Evolutionary conservation across 1,140 invertebrate species (phyloP), one percentile per base, ranked within the genome.

Genomic region (Drosophila ogumai): DNA sequence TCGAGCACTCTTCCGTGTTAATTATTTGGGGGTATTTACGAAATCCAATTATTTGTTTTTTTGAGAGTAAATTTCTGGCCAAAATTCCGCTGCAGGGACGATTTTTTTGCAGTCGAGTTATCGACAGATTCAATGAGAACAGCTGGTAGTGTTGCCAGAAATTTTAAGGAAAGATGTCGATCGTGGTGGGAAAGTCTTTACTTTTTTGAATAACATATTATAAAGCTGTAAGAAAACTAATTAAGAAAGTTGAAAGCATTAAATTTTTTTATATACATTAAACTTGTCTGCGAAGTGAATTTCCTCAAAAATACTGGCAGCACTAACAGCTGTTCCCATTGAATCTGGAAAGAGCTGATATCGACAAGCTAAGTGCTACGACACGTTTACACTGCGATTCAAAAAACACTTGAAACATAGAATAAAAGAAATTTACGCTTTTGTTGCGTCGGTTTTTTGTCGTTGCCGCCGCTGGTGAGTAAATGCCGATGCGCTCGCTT

Each of bases 401-500:
- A 31, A 25, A 32, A 25, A 31, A 17, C 19, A 50, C 25, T 66
- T 47, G 10, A 31, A 68, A 36, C 43, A 31, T n/a, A 22, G 15
- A 31, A 34, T 34, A 13, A n/a, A 9, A 5, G 13, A 54, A 59
- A 65, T 76, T 80, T 79, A 84, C 68, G 73, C 65, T 87, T 79
- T 76, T 75, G 81, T 19, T 90, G 67, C 60, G 32, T 22, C 19
- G 55, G 56, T 52, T 67, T 73, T 44, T 87, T 90, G 43, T 91
- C 90, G 65, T 80, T 75, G 54, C 91, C 91, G 22, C 84, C 79
- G 61, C 90, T 92, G 10, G 85, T 92, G 47, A 92, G 75, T 68
- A 92, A 75, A 75, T 92, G 91, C 52, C 91, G 91, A 67, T 92
- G 85, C 12, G 91, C 91, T 7, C 91, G 85, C 58, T 92, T 92